Evolutionary conservation across 2,113 vertebrate genomes (phyloP).

Genomic region (Nicator chloris): DNA sequence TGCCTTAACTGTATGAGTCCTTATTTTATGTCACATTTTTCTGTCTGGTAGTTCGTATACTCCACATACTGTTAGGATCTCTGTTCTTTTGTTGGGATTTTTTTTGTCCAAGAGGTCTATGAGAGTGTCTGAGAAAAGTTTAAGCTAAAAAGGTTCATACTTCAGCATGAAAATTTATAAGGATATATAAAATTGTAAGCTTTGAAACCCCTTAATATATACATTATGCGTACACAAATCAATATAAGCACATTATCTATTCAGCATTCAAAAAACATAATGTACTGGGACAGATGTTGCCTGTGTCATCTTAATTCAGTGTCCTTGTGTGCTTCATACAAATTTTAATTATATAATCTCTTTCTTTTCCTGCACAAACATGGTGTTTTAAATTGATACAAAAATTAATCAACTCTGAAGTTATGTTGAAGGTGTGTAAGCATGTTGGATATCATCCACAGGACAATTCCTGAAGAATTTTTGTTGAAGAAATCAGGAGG

Average conservation of each 20-base stretch:
- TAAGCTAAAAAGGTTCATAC: neutral
- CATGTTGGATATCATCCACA: neutral
- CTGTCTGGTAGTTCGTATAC: neutral
- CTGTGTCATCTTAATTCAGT: neutral
- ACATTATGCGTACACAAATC: neutral
- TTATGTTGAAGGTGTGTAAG: neutral
- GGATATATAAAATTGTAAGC: neutral
- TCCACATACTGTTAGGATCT: neutral
- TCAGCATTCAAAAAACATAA: neutral
- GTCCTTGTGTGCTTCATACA: neutral
- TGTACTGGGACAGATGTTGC: neutral
- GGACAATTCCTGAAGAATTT: neutral
- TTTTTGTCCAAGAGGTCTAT: neutral
- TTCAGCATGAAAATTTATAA: neutral
- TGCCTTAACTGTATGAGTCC: neutral
- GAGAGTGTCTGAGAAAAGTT: neutral
- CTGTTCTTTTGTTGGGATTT: fast-evolving
- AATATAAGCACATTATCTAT: neutral
- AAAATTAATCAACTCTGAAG: neutral
- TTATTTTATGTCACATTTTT: neutral
- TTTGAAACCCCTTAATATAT: neutral
- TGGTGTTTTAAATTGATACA: neutral
- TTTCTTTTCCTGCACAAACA: neutral
- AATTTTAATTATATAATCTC: neutral
- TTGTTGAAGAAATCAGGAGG: neutral